Conservation (phyloP, 1,140 invertebrate species). For the Bombyx mori region ASM3026992v2 NC_085108.1:405001-405500, state of each 20-base stretch:
- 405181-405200: constrained; percentile 86
- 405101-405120: constrained; percentile 75
- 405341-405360: constrained; percentile 47
- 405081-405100: constrained; percentile 73
- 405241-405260: constrained; percentile 81
- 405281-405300: constrained; percentile 75
- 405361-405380: constrained; percentile 40
- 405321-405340: constrained; percentile 43
- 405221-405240: constrained; percentile 53
- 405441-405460: constrained; percentile 37
- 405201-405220: constrained; percentile 78
- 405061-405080: constrained; percentile 84
- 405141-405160: constrained; percentile 78
- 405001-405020: constrained; percentile 50
- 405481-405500: constrained; percentile 43
- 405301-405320: constrained; percentile 64
- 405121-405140: constrained; percentile 78
- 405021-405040: constrained; percentile 72
- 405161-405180: constrained; percentile 79
- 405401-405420: constrained; percentile 47
- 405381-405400: constrained; percentile 41
- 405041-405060: constrained; percentile 83
- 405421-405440: constrained; percentile 55
- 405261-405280: constrained; percentile 82
- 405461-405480: constrained; percentile 42